Evolutionary conservation across 1,140 invertebrate species (phyloP), one percentile per base, ranked within the genome.

Genomic region (Zaprionus inermis): DNA sequence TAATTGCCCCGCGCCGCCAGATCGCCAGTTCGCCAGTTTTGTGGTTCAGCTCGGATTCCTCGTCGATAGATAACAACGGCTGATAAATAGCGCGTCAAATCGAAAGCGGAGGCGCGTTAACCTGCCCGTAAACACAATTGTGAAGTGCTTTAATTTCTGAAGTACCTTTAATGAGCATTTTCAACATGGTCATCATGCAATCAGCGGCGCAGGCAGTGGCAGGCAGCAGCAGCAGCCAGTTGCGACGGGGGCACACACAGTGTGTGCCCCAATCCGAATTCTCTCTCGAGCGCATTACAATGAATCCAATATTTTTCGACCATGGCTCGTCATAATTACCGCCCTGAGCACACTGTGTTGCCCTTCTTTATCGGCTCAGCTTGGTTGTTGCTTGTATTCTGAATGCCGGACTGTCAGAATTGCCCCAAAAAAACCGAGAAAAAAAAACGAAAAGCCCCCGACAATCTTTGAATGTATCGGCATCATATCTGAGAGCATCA

Each of bases 171-270:
- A 89, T 89, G 84, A 89, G 84, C 84, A 89, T 89, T 89, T 89
- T 89, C 84, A 89, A 84, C 84, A 81, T 89, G 84, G 84, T 89
- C 84, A 89, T 89, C 84, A 89, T 81, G 80, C 84, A 89, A 89
- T 82, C 83, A 77, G 59, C 66, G 61, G 30, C 78, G 30, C 20
- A 51, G 69, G 54, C 56, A 44, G 46, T 67, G 36, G 30, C 59
- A 56, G 41, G 34, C 24, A 38, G n/a, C 30, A 41, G 38, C 30
- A 22, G 30, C 24, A 5, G 24, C 24, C 24, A 5, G 36, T 38
- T 38, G 14, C 36, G 36, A 38, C 36, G 36, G 36, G 36, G 36
- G 36, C 11, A n/a, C 36, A 41, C 36, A 41, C 11, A 34, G 49
- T 72, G 49, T 72, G 38, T 41, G 5, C 38, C n/a, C 65, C 58